These are phyloP conservation scores for Tangara arthus DNA, from an alignment of 2,797 vertebrate species.

Conservation along the genomic window DNA sequence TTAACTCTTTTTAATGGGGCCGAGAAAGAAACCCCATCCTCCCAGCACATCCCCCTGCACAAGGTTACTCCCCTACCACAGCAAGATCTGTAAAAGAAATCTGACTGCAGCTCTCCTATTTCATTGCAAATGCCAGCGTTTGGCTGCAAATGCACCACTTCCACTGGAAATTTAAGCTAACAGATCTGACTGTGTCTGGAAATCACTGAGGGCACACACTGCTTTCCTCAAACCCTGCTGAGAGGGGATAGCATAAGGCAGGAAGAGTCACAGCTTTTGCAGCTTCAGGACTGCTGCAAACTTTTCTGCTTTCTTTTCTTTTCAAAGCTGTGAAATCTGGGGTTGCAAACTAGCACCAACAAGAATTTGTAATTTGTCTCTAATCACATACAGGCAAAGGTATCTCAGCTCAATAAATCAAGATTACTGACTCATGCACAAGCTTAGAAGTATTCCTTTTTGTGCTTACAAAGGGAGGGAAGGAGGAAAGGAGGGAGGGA, in stretches of 20 bases:
- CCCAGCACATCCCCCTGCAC: background rate
- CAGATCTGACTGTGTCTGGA: background rate
- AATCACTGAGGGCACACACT: background rate
- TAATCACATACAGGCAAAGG: background rate
- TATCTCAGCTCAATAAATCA: slow-evolving; percentile 32
- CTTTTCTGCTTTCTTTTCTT: background rate
- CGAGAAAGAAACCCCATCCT: background rate
- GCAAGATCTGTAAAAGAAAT: background rate
- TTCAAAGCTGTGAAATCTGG: background rate
- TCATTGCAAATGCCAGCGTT: background rate
- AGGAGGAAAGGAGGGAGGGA: background rate
- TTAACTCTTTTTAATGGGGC: background rate
- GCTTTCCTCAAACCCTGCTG: background rate
- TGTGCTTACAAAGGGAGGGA: background rate
- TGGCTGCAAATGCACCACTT: background rate
- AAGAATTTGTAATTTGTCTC: slow-evolving; percentile 30
- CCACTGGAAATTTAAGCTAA: background rate
- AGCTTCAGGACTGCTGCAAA: background rate
- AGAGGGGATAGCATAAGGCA: background rate
- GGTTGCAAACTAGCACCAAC: slow-evolving; percentile 4
- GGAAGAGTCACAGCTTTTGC: background rate
- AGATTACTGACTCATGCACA: background rate
- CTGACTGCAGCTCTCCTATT: background rate
- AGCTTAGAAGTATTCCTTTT: background rate
- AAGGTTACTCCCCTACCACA: background rate